Base-by-base conservation (phyloP, 1,140 invertebrate species). In the Leptinotarsa undecemlineata region DNA sequence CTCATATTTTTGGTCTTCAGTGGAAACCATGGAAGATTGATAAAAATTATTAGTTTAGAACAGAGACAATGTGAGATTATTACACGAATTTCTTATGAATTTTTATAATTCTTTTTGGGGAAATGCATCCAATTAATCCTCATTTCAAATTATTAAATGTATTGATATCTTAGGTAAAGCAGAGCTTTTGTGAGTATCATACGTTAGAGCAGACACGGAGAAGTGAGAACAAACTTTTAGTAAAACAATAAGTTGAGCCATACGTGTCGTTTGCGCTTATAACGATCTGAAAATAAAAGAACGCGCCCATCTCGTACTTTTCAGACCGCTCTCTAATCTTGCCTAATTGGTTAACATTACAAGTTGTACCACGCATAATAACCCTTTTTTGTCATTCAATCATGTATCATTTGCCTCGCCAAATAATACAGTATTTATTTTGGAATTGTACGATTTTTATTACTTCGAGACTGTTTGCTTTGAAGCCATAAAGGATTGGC, bases 261-360 rank as follows among this genome's bases (percentile, higher is more conserved):
- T 57, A 57, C 51, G 51, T 57, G 51, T 57, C 51, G 51, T 57
- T 57, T 57, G 51, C 1, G 51, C 51, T 17, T 15, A 57, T 57
- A 57, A 57, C 51, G 51, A 57, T 42, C 51, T 57, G n/a, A 57
- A 57, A 57, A 57, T 57, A 57, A 57, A 57, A n/a, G 51, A 57
- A 57, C 51, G 15, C 51, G 3, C 51, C 51, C 51, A 57, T 57
- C 51, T 57, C 51, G n/a, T 57, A 57, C 51, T 57, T 17, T 15
- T 5, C 51, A 57, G 51, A 57, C 51, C 51, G 51, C 51, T 57
- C 51, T 57, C 51, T 57, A 57, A 57, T 57, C 51, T 57, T 57
- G 17, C 13, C 51, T 57, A 57, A 57, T 57, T 57, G 51, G 51
- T 57, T 57, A 57, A 57, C 51, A 57, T 57, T 57, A 57, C 51